Conservation (phyloP, 2,888 invertebrate genomes). For the Microchrysa polita region DNA sequence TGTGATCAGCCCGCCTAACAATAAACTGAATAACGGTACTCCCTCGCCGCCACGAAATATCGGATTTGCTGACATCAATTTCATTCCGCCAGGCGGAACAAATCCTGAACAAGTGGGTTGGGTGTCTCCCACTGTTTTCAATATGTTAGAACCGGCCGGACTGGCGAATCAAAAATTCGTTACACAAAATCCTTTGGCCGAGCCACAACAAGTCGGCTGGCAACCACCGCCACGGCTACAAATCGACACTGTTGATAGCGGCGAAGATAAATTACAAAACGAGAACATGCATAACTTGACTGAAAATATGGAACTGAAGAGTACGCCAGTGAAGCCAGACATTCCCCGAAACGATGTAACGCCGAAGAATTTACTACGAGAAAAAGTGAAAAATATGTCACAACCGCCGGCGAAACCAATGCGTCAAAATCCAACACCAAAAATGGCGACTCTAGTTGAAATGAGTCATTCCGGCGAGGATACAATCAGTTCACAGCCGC, state of each 20-base stretch:
- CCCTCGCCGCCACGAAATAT: not conserved
- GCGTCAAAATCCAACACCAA: not conserved
- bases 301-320: constrained; percentile 59
- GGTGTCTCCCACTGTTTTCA: constrained; percentile 44
- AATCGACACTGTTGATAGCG: constrained; percentile 61
- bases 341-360: constrained; percentile 27
- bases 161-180: constrained; percentile 36
- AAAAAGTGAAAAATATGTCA: constrained; percentile 30
- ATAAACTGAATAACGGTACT: constrained; percentile 11
- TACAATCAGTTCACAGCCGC: constrained; percentile 53
- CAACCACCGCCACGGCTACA: constrained; percentile 57
- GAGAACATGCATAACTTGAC: constrained; percentile 58
- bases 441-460: constrained; percentile 23
- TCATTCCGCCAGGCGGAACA: constrained; percentile 32
- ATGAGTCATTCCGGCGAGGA: constrained; percentile 44
- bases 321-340: constrained; percentile 58
- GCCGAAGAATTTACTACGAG: constrained; percentile 27
- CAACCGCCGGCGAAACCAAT: constrained; percentile 22
- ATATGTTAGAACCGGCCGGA: constrained; percentile 48
- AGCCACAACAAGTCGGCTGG: constrained; percentile 58
- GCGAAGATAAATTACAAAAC: constrained; percentile 29
- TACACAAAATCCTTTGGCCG: constrained; percentile 16
- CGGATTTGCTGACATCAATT: constrained; percentile 17
- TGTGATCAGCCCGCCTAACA: not conserved
- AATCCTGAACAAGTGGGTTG: constrained; percentile 46